A percentile compares a stretch with the other conserved stretches of the same genome.
Conservation (phyloP, 2,888 invertebrate genomes). For the Stegana nigrithorax region DNA sequence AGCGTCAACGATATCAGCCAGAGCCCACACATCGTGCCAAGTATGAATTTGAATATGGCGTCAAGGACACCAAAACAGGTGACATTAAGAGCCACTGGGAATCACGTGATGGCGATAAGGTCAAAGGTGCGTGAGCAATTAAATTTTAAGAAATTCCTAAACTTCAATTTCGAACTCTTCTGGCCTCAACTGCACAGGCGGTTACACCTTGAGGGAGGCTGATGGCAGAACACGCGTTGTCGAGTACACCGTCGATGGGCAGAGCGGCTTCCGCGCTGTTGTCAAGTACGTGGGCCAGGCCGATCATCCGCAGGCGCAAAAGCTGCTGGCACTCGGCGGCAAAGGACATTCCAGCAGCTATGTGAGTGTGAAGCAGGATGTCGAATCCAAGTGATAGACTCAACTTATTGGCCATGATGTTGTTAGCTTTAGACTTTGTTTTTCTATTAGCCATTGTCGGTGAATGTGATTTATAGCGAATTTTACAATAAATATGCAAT, state of each 20-base stretch:
- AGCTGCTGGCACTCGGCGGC: too few species aligned
- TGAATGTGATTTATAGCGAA: too few species aligned
- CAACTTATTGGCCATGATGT: too few species aligned
- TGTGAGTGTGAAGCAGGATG: conserved; percentile 29
- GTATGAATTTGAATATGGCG: conserved; percentile 70
- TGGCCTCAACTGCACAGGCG: too few species aligned
- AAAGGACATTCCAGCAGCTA: conserved; percentile 31
- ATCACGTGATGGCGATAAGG: conserved; percentile 70
- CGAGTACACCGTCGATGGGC: conserved; percentile 69
- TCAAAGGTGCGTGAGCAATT: conserved; percentile 62
- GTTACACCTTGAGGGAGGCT: conserved; percentile 70
- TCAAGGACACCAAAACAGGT: conserved; percentile 69
- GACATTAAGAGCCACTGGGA: conserved; percentile 71
- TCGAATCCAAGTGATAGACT: background rate
- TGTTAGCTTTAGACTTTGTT: too few species aligned
- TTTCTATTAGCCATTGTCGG: too few species aligned
- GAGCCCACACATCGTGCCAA: too few species aligned
- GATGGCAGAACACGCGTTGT: conserved; percentile 70
- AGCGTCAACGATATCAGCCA: conserved; percentile 45
- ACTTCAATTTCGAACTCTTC: too few species aligned
- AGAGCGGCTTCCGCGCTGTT: conserved; percentile 70
- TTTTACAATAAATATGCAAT: too few species aligned
- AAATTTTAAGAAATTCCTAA: background rate
- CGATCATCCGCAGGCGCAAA: conserved; percentile 32
- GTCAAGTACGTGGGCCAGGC: conserved; percentile 69